These are phyloP conservation scores for Leptinotarsa tumamoca DNA, from an alignment of 2,888 invertebrate species.

Conservation along the genomic window DNA sequence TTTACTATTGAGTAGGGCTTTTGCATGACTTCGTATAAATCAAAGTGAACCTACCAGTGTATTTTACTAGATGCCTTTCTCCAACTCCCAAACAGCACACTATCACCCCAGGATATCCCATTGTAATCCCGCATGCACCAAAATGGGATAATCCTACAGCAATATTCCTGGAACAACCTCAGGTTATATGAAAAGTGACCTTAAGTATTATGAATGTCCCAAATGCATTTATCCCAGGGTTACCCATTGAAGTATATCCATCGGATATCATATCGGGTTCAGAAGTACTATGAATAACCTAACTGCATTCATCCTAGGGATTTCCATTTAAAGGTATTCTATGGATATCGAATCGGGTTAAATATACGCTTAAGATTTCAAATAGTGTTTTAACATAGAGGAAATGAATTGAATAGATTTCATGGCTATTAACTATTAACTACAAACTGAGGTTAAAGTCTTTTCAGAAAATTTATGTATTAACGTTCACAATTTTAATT, in stretches of 20 bases:
- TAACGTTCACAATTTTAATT: not conserved
- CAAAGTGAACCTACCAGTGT: too few relatives aligned
- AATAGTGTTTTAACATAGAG: not conserved
- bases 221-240: conserved; percentile 9
- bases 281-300: not conserved
- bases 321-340: not conserved
- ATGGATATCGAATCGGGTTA: not conserved
- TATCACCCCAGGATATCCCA: conserved; percentile 11
- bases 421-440: not conserved
- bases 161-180: not conserved
- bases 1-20: too few relatives aligned
- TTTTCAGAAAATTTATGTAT: not conserved
- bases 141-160: conserved; percentile 1
- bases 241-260: conserved; percentile 6
- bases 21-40: too few relatives aligned
- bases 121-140: not conserved
- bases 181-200: not conserved
- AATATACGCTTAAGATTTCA: not conserved
- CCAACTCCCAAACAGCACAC: conserved; percentile 7
- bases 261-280: not conserved
- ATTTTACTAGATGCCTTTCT: too few relatives aligned
- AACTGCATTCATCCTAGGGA: not conserved
- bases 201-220: not conserved
- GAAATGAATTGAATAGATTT: not conserved
- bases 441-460: not conserved